Conservation (phyloP, 2,113 vertebrate genomes). For the Aepyceros melampus region DNA sequence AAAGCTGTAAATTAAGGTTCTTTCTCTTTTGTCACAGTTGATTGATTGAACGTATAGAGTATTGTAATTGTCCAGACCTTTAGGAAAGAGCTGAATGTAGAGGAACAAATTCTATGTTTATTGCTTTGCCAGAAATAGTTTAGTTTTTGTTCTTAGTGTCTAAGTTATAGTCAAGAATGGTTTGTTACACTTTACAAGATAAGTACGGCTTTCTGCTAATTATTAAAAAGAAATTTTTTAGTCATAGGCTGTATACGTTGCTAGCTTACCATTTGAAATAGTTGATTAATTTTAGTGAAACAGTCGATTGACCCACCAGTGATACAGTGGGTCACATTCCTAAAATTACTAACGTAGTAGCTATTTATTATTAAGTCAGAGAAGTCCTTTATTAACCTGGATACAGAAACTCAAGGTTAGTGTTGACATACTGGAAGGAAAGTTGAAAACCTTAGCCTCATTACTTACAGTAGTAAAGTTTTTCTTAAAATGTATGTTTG, state of each 20-base stretch:
- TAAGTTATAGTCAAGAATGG: neutral
- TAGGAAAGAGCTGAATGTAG: neutral
- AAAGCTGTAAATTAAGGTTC: neutral
- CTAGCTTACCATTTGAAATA: neutral
- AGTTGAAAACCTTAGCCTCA: neutral
- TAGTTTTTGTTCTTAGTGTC: neutral
- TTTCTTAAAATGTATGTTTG: neutral
- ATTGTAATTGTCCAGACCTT: neutral
- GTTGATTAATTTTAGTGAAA: neutral
- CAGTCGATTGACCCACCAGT: neutral
- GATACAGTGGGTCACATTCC: neutral
- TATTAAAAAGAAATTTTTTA: constrained; percentile 7
- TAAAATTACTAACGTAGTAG: neutral
- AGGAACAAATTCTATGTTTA: neutral
- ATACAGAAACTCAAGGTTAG: neutral
- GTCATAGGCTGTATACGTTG: neutral
- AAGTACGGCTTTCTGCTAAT: neutral
- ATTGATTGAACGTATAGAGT: neutral
- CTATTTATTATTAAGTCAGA: neutral
- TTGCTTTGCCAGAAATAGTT: constrained; percentile 10
- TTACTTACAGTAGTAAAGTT: neutral
- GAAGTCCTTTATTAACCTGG: neutral
- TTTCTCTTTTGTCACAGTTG: neutral
- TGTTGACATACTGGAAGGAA: neutral
- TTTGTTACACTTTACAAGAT: neutral